These are phyloP conservation scores for Rhynchonycteris naso DNA, from an alignment of 2,797 vertebrate species.

Conservation along the genomic window DNA sequence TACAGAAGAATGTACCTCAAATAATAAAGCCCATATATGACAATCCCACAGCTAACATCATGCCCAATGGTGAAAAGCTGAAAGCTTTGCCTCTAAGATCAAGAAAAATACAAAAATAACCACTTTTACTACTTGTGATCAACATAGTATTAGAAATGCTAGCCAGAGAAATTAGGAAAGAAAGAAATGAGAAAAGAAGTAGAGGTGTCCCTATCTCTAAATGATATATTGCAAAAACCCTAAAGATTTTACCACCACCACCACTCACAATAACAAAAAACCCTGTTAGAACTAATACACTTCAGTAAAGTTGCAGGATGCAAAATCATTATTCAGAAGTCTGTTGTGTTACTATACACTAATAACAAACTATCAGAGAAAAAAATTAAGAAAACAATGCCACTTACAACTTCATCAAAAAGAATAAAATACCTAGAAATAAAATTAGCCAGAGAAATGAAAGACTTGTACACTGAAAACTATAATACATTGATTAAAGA, in stretches of 20 bases:
- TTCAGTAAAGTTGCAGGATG: neutral
- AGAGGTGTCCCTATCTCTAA: neutral
- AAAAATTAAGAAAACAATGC: neutral
- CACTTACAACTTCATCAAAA: neutral
- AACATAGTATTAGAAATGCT: neutral
- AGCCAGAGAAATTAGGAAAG: neutral
- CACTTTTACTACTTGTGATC: neutral
- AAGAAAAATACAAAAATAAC: neutral
- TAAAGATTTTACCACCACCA: neutral
- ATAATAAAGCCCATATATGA: neutral
- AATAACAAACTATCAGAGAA: neutral
- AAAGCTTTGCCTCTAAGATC: neutral
- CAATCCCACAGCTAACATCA: neutral
- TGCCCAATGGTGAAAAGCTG: neutral
- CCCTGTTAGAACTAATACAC: neutral
- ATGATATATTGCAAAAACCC: neutral
- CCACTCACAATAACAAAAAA: neutral
- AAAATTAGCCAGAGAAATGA: neutral
- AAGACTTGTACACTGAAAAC: neutral
- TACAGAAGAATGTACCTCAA: neutral
- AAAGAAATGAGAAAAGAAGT: neutral
- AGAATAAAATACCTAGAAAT: neutral
- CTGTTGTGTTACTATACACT: neutral
- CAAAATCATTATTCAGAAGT: neutral
- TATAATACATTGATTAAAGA: neutral